Conservation (phyloP, 2,888 invertebrate species). For the Allolobophora icterica region DNA sequence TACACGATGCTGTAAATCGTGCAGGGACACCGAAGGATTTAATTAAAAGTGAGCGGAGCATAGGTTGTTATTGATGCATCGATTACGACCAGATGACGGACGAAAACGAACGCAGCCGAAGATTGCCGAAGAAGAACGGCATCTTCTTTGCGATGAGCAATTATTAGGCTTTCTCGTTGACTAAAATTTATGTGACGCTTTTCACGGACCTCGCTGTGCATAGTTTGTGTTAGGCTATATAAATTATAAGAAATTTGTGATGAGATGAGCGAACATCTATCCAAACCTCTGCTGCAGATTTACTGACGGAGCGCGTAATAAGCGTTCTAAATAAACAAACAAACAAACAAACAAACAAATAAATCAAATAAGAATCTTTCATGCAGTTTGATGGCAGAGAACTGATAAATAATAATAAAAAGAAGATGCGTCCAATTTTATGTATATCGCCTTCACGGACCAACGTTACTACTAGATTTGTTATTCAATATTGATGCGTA, state of each 20-base stretch:
- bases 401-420: neutral
- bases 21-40: neutral
- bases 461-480: too few relatives aligned
- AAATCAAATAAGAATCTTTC: neutral
- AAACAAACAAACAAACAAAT: too few relatives aligned
- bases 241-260: neutral
- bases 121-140: neutral
- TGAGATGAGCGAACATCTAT: too few relatives aligned
- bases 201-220: neutral
- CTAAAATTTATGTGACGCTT: neutral
- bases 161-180: neutral
- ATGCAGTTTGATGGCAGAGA: neutral
- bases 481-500: too few relatives aligned
- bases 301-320: too few relatives aligned
- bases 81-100: neutral
- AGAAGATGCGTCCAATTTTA: neutral
- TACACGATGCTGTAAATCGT: neutral
- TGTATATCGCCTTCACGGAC: neutral
- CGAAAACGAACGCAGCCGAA: neutral
- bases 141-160: neutral
- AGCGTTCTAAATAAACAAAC: too few relatives aligned
- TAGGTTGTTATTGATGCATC: neutral
- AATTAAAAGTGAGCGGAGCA: neutral
- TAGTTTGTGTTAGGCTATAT: too few relatives aligned
- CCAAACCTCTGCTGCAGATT: too few relatives aligned